phyloP scores from a whole-genome alignment of 2,888 invertebrate genomes.

The Cataglyphis cursor region DNA sequence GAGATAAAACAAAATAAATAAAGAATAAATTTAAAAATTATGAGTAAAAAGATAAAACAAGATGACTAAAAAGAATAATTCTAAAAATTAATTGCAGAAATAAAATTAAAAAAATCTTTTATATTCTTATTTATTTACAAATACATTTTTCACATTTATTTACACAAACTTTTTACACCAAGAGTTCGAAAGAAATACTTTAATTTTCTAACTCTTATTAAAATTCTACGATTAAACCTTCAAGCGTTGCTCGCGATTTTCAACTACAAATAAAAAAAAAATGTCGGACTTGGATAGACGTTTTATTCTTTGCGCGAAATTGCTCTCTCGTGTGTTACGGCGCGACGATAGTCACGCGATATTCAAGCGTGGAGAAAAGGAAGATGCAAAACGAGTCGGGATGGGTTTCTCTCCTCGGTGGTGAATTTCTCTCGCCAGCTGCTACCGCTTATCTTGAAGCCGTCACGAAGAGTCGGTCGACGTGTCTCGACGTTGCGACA shows the following conservation, averaged over 20 bases:
- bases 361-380: conserved; percentile 41
- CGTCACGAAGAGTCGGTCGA: conserved; percentile 25
- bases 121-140: no score
- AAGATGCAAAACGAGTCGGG: conserved; percentile 48
- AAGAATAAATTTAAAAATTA: not conserved
- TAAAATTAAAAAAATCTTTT: no score
- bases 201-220: not conserved
- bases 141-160: not conserved
- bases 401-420: conserved; percentile 55
- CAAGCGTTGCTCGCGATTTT: not conserved
- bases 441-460: conserved; percentile 45
- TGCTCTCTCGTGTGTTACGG: conserved; percentile 24
- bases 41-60: not conserved
- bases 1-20: no score
- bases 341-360: conserved; percentile 52
- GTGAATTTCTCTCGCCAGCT: conserved; percentile 54
- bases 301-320: conserved; percentile 32
- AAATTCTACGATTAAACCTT: not conserved
- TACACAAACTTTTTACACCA: not conserved
- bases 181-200: not conserved
- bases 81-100: not conserved
- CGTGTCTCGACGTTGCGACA: not conserved
- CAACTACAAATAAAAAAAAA: not conserved
- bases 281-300: conserved; percentile 15
- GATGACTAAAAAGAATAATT: not conserved